Evolutionary conservation across 2,797 vertebrate species (phyloP).

Genomic region (Hydrocynus forskahlii): DNA sequence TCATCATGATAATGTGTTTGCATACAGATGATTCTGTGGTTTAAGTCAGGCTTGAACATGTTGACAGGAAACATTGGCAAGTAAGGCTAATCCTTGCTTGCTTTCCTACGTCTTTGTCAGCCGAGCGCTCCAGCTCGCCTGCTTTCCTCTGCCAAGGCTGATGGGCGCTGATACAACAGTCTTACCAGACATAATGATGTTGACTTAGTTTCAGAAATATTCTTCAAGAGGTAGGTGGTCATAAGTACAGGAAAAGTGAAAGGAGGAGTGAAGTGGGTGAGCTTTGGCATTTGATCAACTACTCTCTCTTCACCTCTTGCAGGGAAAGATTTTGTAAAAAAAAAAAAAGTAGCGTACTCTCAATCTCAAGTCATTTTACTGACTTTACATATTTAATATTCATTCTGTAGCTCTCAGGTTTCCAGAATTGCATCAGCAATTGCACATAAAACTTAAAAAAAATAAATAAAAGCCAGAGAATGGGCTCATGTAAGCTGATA

Average conservation of each 20-base stretch:
- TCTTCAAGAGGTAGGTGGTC: not conserved
- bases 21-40: slow-evolving; percentile 2
- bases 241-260: not conserved
- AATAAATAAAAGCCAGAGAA: too few relatives aligned
- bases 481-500: too few relatives aligned
- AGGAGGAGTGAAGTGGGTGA: not conserved
- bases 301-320: not conserved
- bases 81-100: slow-evolving; percentile 9
- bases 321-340: too few relatives aligned
- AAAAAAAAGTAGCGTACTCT: too few relatives aligned
- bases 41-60: not conserved
- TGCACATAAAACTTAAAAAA: too few relatives aligned
- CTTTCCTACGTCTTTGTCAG: not conserved
- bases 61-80: not conserved
- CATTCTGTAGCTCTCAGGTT: not conserved
- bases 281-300: not conserved
- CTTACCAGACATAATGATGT: not conserved
- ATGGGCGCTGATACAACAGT: not conserved
- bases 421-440: too few relatives aligned
- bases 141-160: slow-evolving; percentile 10
- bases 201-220: not conserved
- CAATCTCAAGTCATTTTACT: too few relatives aligned
- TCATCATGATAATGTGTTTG: not conserved
- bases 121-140: not conserved
- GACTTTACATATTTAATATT: too few relatives aligned